Base-by-base conservation (phyloP, 2,113 vertebrate genomes). In the Microtus oregoni region DNA sequence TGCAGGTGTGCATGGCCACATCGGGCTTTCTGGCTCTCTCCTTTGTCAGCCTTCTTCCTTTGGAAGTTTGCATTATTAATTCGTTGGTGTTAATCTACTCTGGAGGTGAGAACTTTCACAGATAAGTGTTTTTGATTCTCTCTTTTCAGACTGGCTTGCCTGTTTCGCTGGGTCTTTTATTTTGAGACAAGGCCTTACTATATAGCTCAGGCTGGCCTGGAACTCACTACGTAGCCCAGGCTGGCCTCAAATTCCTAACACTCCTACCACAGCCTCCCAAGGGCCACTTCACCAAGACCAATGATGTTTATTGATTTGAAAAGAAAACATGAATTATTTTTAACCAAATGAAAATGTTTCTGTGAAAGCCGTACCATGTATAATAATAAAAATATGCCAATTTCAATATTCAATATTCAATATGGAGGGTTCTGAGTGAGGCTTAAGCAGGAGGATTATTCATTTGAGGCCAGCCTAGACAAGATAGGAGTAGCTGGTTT, bases 81-180 rank as follows among this genome's bases (percentile, higher is more conserved):
- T 73, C 85, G 5, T 93, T 91, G 38, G n/a, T 7, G n/a, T 86
- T 26, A 81, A 73, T 85, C 65, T 83, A 89, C 65, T 89, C 47
- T 41, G 35, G 82, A 83, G 72, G 50, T 78, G 6, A 87, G 75
- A 93, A 81, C 15, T 87, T 95, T 61, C 65, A 91, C 73, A 90
- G 75, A 47, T 63, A 91, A 3, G 24, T 73, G 7, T 79, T 91
- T 94, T n/a, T 83, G 55, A 58, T 91, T 15, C 47, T 68, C 70
- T 94, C 55, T 70, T 79, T 91, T 52, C 52, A 76, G 41, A 52
- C 72, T 89, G 73, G 41, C 15, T 90, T 89, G 20, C 55, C n/a
- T 32, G 14, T 50, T 95, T 94, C 61, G 2, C 70, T 3, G 19
- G 22, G n/a, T 88, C 38, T 92, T 58, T 55, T 52, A 35, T 52